A percentile compares a stretch with the other conserved stretches of the same genome.
Conservation (phyloP, 2,888 invertebrate species). For the Galerucella nymphaeae region DNA sequence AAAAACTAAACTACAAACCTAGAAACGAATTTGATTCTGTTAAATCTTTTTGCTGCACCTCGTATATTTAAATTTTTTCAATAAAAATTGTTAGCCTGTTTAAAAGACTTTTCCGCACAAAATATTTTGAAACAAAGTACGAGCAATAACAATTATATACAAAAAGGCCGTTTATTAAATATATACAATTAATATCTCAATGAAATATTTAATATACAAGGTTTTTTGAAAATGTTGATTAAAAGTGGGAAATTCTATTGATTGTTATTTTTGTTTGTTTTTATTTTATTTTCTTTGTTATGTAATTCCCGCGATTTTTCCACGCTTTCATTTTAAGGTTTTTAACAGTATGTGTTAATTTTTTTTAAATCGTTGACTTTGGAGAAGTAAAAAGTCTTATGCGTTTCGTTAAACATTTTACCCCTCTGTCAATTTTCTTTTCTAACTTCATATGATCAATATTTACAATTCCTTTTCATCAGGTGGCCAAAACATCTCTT, state of each 20-base stretch:
- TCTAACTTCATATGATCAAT: too few species aligned
- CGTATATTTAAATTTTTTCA: not conserved
- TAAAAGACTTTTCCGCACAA: not conserved
- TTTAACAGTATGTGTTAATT: not conserved
- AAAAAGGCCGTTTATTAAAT: conserved; percentile 7
- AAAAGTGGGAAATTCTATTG: conserved; percentile 11
- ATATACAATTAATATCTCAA: too few species aligned
- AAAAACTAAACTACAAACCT: too few species aligned
- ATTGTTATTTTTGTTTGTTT: conserved; percentile 18
- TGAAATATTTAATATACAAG: not conserved
- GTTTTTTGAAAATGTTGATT: conserved; percentile 13
- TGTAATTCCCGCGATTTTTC: not conserved
- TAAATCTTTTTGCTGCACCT: not conserved
- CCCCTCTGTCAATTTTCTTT: too few species aligned
- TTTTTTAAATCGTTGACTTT: not conserved
- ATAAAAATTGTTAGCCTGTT: not conserved
- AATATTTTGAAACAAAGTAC: not conserved
- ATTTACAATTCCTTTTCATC: too few species aligned
- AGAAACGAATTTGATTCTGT: too few species aligned
- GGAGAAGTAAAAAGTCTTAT: too few species aligned
- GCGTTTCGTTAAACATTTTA: too few species aligned
- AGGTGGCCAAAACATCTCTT: too few species aligned
- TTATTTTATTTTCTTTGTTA: conserved; percentile 11
- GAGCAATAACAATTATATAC: conserved; percentile 15
- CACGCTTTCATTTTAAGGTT: not conserved